Base-by-base conservation (phyloP, 92 coral and sea anemone species). In the Galaxea fascicularis region DNA sequence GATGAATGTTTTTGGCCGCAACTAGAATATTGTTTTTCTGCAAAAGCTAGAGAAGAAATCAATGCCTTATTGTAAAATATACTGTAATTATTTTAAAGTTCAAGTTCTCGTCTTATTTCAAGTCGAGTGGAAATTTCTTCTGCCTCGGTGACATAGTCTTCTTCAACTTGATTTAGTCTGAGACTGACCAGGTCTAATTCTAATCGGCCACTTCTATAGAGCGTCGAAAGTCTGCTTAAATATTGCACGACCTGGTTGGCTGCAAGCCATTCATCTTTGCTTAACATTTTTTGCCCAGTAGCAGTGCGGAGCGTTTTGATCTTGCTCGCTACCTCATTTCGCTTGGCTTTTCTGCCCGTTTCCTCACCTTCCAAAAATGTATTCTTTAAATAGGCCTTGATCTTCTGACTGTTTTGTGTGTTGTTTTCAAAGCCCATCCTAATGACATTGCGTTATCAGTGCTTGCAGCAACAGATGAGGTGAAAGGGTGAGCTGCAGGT, bases 301-400 rank as follows among this genome's bases (percentile, higher is more conserved):
- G 31, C 49, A 13, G 35, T 56, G 15, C 73, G 81, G 35, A 39
- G 29, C 35, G 35, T 76, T 73, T 79, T 86, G 71, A 87, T 71
- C 80, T 75, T 41, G 26, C 58, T 39, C 13, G 81, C 73, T 41
- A 80, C 82, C 14, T 87, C 80, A 25, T 35, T 21, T 26, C 63
- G 73, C 16, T 52, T 80, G 28, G 90, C 82, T 52, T 87, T 87
- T 53, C 73, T 87, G 26, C 81, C 90, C n/a, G 74, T 87, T 31
- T 87, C 86, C 87, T 86, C 86, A 25, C 86, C 87, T 49, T 87
- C 78, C 53, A 87, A 30, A 49, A 87, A 86, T 44, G 58, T 17
- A 45, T 80, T 60, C 25, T 56, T 52, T 39, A 79, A 63, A 71
- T 80, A 72, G 16, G 35, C 57, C 70, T 74, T 87, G 39, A 80